Percentiles rank a stretch among this genome's conserved stretches.
These are phyloP conservation scores for Grammomys dolichurus DNA, from an alignment of 2,113 vertebrate species.

Conservation along the genomic window DNA sequence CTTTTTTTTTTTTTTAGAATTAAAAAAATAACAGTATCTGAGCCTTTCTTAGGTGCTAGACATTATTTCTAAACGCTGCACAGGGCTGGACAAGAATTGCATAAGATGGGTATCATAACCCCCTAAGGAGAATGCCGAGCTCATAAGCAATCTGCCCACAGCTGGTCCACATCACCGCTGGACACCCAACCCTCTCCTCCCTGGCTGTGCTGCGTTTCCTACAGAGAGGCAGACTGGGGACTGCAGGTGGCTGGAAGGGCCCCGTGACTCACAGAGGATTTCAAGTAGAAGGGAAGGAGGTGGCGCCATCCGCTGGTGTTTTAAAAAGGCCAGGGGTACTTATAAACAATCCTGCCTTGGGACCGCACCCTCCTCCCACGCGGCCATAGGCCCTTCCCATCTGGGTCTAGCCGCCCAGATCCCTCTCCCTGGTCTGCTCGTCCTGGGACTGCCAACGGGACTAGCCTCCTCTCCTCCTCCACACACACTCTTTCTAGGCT, in stretches of 20 bases:
- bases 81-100: background rate
- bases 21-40: background rate
- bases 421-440: background rate
- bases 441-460: background rate
- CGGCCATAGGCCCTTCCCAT: background rate
- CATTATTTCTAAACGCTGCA: background rate
- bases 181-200: background rate
- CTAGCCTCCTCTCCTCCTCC: background rate
- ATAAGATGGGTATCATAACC: too few species aligned
- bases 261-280: background rate
- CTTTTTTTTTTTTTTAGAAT: background rate
- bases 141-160: background rate
- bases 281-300: background rate
- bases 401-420: background rate
- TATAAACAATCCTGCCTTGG: background rate
- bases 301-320: constrained; percentile 14
- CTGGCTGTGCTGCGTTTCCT: background rate
- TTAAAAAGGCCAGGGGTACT: background rate
- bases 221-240: background rate
- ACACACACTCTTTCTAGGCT: background rate
- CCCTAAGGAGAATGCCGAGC: background rate
- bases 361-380: constrained; percentile 29
- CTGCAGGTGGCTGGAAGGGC: constrained; percentile 11
- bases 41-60: background rate
- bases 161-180: background rate